Conservation (phyloP, 2,888 invertebrate genomes). For the Scaptomyza caliginosa region DNA sequence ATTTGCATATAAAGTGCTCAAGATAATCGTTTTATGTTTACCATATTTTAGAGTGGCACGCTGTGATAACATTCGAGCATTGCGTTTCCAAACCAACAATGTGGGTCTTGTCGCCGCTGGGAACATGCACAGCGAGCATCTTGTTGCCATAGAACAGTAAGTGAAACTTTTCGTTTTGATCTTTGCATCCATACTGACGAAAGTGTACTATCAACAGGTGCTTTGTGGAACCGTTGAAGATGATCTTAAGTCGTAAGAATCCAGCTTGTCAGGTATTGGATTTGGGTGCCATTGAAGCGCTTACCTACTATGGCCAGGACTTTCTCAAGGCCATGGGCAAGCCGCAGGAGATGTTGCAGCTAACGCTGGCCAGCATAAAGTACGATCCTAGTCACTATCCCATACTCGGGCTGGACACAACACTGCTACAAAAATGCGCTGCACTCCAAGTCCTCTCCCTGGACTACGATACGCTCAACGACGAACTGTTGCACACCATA, state of each 20-base stretch:
- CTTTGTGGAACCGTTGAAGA: conserved; percentile 83
- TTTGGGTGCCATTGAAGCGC: conserved; percentile 83
- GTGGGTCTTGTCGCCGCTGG: conserved; percentile 80
- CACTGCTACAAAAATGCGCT: conserved; percentile 86
- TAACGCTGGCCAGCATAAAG: conserved; percentile 90
- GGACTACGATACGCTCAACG: conserved; percentile 83
- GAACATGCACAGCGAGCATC: conserved; percentile 79
- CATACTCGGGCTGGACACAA: conserved; percentile 85
- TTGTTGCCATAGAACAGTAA: conserved; percentile 83
- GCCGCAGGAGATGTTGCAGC: conserved; percentile 86
- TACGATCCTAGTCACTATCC: conserved; percentile 89
- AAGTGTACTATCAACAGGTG: conserved; percentile 55
- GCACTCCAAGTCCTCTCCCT: conserved; percentile 85
- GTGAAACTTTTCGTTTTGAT: conserved; percentile 1
- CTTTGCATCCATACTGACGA: not conserved
- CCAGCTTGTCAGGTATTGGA: conserved; percentile 81
- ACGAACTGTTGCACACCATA: conserved; percentile 81
- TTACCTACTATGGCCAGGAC: conserved; percentile 82
- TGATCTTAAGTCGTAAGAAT: conserved; percentile 81
- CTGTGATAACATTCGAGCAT: conserved; percentile 81
- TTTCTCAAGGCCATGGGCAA: conserved; percentile 82
- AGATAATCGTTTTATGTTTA: not conserved
- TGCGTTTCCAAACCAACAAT: conserved; percentile 83
- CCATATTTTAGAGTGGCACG: conserved; percentile 76
- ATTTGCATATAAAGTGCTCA: not conserved